These are phyloP conservation scores for Rhincodon typus DNA, from an alignment of 2,797 vertebrate species.

Conservation along the genomic window DNA sequence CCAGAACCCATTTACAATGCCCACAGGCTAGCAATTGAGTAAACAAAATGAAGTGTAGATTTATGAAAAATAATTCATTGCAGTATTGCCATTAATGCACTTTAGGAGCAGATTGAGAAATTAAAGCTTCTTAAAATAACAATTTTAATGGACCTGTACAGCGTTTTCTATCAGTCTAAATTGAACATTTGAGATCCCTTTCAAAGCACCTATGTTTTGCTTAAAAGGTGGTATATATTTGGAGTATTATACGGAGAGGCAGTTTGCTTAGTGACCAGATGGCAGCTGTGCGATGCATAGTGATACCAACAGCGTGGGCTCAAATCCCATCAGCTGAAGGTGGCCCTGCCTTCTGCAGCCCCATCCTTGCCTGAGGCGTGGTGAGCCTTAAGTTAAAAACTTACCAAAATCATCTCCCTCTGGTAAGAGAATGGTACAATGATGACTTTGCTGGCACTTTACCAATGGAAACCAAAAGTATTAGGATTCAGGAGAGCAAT, in stretches of 20 bases:
- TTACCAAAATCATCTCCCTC: too few relatives aligned
- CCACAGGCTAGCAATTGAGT: neutral
- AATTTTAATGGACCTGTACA: neutral
- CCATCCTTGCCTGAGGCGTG: too few relatives aligned
- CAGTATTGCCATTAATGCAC: neutral
- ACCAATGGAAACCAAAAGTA: neutral
- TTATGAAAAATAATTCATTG: neutral
- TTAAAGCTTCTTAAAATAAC: neutral
- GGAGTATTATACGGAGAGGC: neutral
- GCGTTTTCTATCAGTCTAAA: neutral
- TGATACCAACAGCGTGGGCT: too few relatives aligned
- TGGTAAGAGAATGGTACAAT: too few relatives aligned
- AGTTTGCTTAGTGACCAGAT: too few relatives aligned
- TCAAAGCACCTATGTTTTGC: neutral
- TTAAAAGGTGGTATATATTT: neutral
- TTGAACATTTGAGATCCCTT: neutral
- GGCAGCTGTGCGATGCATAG: too few relatives aligned
- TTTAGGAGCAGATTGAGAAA: neutral
- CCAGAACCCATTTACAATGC: neutral
- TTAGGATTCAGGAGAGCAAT: neutral
- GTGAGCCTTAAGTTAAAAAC: too few relatives aligned
- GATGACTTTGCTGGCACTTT: too few relatives aligned
- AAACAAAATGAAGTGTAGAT: slow-evolving; percentile 18
- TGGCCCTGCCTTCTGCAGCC: too few relatives aligned
- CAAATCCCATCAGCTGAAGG: too few relatives aligned